These are phyloP conservation scores for Trachelus troglodyta DNA, from an alignment of 2,888 invertebrate genomes.

Conservation along the genomic window DNA sequence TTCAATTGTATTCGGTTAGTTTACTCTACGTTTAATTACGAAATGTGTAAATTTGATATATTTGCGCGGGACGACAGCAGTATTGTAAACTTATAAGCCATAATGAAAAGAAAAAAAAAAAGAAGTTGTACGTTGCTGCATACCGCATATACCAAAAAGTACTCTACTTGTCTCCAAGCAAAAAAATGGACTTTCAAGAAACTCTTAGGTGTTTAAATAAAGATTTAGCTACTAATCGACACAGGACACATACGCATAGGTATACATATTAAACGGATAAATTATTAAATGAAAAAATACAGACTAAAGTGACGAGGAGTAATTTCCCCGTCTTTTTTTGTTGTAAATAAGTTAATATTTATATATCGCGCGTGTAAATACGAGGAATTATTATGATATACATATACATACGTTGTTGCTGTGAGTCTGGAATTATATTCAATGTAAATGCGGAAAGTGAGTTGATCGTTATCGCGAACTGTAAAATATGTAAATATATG, in stretches of 20 bases:
- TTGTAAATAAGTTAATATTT: conserved; percentile 18
- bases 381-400: conserved; percentile 12
- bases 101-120: background rate
- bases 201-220: background rate
- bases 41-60: background rate
- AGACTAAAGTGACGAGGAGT: background rate
- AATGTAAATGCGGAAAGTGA: conserved; percentile 12
- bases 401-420: conserved; percentile 21
- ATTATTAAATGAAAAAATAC: background rate
- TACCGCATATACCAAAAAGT: background rate
- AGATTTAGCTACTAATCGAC: background rate
- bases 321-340: background rate
- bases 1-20: background rate
- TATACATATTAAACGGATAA: conserved; percentile 6
- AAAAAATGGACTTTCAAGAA: background rate
- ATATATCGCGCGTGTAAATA: conserved; percentile 19
- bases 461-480: conserved; percentile 16
- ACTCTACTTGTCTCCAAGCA: background rate
- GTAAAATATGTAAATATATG: conserved; percentile 23
- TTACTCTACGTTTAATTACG: background rate
- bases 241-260: background rate
- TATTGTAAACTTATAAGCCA: background rate
- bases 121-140: background rate
- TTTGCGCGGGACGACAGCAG: background rate
- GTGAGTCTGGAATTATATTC: conserved; percentile 19